Conservation (phyloP, 2,797 vertebrate species). For the Bradypodion ventrale region DNA sequence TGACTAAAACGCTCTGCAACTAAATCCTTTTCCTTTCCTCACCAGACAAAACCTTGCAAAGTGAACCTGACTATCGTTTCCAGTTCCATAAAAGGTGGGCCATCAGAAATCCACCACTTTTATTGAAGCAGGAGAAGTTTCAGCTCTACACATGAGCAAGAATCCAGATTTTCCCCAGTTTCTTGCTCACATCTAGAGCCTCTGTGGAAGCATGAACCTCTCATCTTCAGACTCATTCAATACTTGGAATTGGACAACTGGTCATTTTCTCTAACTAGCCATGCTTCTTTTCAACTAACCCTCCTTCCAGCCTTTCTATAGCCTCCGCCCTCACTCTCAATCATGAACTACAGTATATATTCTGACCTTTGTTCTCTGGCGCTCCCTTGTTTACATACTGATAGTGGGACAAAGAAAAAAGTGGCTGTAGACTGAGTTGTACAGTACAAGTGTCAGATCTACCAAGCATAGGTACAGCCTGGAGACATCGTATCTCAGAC, state of each 20-base stretch:
- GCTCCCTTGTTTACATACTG: background rate
- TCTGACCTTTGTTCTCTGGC: background rate
- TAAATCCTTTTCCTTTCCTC: constrained; percentile 25
- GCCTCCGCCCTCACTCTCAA: background rate
- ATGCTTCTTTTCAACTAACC: background rate
- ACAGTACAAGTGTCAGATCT: background rate
- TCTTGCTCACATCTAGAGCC: no score
- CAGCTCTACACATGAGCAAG: no score
- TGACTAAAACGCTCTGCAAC: constrained; percentile 40
- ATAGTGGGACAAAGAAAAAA: no score
- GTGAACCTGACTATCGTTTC: background rate
- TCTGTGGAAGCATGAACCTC: no score
- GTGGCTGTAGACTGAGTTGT: no score
- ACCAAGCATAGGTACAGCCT: background rate
- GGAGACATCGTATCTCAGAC: background rate
- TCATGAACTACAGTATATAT: background rate
- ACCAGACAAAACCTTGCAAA: constrained; percentile 21
- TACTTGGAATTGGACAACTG: background rate
- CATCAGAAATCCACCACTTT: background rate
- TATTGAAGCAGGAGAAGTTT: background rate
- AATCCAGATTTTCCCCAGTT: no score
- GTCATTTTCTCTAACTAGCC: no score
- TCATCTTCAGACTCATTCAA: no score
- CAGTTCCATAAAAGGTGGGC: background rate
- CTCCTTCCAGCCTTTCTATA: background rate